Conservation (phyloP, 2,113 vertebrate genomes). For the Periophthalmus modestus region DNA sequence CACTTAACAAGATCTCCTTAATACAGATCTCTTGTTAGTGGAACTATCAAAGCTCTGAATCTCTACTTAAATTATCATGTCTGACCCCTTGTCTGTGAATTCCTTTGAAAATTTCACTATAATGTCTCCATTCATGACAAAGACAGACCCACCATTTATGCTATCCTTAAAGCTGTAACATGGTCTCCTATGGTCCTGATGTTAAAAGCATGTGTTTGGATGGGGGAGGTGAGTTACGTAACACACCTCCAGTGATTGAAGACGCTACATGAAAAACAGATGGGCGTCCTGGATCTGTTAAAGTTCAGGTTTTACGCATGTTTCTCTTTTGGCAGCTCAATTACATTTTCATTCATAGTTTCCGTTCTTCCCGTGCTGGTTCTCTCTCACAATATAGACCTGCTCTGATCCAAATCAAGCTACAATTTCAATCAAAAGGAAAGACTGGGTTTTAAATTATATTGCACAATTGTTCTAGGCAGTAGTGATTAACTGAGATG, state of each 20-base stretch:
- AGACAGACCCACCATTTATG: neutral
- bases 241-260: conserved; percentile 32
- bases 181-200: conserved; percentile 12
- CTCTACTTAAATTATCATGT: neutral
- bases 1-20: no score
- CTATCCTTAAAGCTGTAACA: conserved; percentile 15
- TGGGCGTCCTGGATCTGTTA: conserved; percentile 21
- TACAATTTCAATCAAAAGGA: neutral
- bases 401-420: neutral
- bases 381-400: conserved; percentile 4
- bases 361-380: conserved; percentile 21
- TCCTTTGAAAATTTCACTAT: neutral
- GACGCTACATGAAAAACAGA: conserved; percentile 52
- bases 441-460: neutral
- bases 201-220: conserved; percentile 46
- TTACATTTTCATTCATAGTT: conserved; percentile 27
- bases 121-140: conserved; percentile 1
- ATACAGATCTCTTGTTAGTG: neutral
- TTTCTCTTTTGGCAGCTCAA: neutral
- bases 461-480: neutral
- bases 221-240: conserved; percentile 41
- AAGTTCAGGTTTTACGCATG: conserved; percentile 9
- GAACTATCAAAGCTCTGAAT: no score
- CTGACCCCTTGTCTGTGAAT: neutral
- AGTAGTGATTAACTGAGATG: neutral